Conservation (phyloP, 2,888 invertebrate genomes). For the Drosophila differens region DNA sequence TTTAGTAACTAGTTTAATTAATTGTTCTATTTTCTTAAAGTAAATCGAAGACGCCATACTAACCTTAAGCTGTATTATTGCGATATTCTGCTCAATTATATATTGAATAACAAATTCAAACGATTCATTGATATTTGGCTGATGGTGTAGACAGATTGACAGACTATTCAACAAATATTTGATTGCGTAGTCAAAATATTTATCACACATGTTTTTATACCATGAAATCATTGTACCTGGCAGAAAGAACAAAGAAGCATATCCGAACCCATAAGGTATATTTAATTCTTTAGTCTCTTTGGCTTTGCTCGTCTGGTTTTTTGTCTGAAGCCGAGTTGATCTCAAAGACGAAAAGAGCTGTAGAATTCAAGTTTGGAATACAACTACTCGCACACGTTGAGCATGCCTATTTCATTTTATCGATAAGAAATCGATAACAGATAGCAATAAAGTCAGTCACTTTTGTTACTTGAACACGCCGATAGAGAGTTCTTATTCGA, state of each 20-base stretch:
- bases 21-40: not conserved
- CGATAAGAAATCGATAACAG: not conserved
- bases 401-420: not conserved
- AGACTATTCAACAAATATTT: not conserved
- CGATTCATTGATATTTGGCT: not conserved
- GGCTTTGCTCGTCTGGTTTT: no score
- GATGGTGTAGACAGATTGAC: not conserved
- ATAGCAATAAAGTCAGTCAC: slow-evolving; percentile 38
- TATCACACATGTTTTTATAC: not conserved
- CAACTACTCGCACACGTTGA: not conserved
- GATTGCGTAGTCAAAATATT: not conserved
- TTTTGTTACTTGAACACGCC: slow-evolving; percentile 42
- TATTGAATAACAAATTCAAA: no score
- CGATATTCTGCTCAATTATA: not conserved
- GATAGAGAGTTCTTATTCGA: slow-evolving; percentile 20
- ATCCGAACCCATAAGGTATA: not conserved
- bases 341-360: not conserved
- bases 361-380: not conserved
- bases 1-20: not conserved
- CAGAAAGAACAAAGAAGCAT: not conserved
- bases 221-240: not conserved
- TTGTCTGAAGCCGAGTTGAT: not conserved
- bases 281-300: not conserved
- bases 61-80: not conserved
- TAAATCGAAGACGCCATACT: not conserved